Conservation (phyloP, 2,113 vertebrate genomes). For the Chaetura pelagica region DNA sequence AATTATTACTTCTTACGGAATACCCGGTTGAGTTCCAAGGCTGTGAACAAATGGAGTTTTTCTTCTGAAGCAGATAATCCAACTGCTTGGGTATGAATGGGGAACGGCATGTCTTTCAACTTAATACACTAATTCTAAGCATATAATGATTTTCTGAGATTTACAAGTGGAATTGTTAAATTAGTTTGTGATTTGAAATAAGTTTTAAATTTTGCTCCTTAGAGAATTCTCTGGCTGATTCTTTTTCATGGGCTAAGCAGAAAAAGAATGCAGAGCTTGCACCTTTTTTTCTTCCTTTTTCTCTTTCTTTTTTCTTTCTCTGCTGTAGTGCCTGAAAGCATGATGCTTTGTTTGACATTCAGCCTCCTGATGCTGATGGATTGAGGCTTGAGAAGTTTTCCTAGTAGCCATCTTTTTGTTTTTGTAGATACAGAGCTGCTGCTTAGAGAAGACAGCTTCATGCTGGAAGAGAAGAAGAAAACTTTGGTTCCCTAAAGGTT, state of each 20-base stretch:
- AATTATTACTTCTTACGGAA: constrained; percentile 28
- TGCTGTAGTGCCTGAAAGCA: not conserved
- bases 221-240: not conserved
- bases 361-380: not conserved
- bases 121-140: not conserved
- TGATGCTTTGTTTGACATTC: not conserved
- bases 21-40: fast-evolving
- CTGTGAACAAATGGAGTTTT: constrained; percentile 28
- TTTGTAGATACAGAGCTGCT: not conserved
- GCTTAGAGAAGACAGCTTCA: not conserved
- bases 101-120: constrained; percentile 10
- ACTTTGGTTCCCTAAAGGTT: not conserved
- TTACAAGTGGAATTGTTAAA: constrained; percentile 4
- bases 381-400: not conserved
- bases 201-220: not conserved
- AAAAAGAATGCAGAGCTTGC: constrained; percentile 4
- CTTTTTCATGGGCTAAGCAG: not conserved
- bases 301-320: not conserved
- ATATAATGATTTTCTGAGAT: not conserved
- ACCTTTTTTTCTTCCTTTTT: not conserved
- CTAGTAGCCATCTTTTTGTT: not conserved
- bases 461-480: not conserved
- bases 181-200: constrained; percentile 18
- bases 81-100: not conserved
- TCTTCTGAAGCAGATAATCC: constrained; percentile 27